These are phyloP conservation scores for Adineta ricciae DNA, from an alignment of 2,888 invertebrate species.

Conservation along the genomic window DNA sequence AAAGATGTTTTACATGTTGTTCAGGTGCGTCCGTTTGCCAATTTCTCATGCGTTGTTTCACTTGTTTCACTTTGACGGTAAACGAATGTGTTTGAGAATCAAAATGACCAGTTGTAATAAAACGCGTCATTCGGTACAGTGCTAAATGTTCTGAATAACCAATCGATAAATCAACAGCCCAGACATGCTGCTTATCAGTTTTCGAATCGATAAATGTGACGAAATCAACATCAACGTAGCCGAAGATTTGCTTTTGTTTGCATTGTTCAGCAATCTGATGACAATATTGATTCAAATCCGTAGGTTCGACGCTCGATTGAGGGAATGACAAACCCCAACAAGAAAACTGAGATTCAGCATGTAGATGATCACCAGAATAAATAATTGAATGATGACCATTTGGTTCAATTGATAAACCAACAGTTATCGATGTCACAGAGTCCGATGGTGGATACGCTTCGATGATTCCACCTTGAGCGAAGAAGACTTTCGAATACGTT, in stretches of 20 bases:
- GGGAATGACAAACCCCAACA: slow-evolving; percentile 49
- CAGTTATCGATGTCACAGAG: slow-evolving; percentile 46
- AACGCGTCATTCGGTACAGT: slow-evolving; percentile 44
- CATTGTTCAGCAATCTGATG: slow-evolving; percentile 44
- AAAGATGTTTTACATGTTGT: slow-evolving; percentile 23
- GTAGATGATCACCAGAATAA: slow-evolving; percentile 47
- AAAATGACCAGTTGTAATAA: slow-evolving; percentile 44
- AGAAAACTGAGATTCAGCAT: slow-evolving; percentile 44
- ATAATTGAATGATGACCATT: slow-evolving; percentile 42
- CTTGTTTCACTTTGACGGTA: slow-evolving; percentile 26
- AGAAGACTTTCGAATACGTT: background rate
- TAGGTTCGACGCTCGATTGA: slow-evolving; percentile 47
- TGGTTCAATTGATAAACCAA: slow-evolving; percentile 48
- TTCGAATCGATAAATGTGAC: slow-evolving; percentile 47
- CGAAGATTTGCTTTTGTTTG: slow-evolving; percentile 45
- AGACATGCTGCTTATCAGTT: slow-evolving; percentile 44
- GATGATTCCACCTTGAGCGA: slow-evolving; percentile 45
- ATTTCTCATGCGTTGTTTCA: background rate
- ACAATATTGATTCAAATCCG: slow-evolving; percentile 42
- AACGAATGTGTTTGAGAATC: slow-evolving; percentile 42
- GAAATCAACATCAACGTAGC: slow-evolving; percentile 47
- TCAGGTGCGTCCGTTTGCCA: slow-evolving; percentile 28
- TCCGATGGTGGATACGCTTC: slow-evolving; percentile 50
- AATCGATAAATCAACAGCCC: slow-evolving; percentile 47
- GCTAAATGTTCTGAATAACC: slow-evolving; percentile 45